phyloP scores from a whole-genome alignment of 1,140 invertebrate species.

The Hypothenemus hampei region DNA sequence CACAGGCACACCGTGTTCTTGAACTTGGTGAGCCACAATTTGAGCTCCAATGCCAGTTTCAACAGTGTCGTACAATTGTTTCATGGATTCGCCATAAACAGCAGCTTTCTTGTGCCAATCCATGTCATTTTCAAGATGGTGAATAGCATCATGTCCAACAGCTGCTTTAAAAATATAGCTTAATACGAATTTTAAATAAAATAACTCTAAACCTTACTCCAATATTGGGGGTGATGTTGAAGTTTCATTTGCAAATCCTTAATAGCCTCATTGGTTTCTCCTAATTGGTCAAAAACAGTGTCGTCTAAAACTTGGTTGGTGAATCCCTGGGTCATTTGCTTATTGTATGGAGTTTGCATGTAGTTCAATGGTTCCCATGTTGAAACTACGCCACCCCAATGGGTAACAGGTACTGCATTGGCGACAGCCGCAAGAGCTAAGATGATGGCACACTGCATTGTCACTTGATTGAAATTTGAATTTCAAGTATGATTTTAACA shows the following conservation, averaged over 20 bases:
- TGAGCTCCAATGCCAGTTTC: slow-evolving; percentile 1
- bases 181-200: not conserved
- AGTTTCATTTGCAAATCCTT: not conserved
- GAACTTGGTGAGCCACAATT: not conserved
- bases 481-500: not conserved
- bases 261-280: not conserved
- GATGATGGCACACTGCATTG: not conserved
- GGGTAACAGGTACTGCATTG: no score
- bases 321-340: not conserved
- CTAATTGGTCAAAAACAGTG: not conserved
- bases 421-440: not conserved
- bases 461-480: not conserved
- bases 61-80: not conserved
- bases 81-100: not conserved
- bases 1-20: not conserved
- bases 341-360: no score
- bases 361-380: no score
- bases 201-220: not conserved
- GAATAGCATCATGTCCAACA: not conserved
- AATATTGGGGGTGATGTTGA: not conserved
- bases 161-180: not conserved
- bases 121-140: not conserved
- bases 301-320: not conserved
- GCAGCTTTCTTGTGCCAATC: not conserved
- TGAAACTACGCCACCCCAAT: no score